Base-by-base conservation (phyloP, 1,140 invertebrate species). In the Cardiocondyla obscurior region DNA sequence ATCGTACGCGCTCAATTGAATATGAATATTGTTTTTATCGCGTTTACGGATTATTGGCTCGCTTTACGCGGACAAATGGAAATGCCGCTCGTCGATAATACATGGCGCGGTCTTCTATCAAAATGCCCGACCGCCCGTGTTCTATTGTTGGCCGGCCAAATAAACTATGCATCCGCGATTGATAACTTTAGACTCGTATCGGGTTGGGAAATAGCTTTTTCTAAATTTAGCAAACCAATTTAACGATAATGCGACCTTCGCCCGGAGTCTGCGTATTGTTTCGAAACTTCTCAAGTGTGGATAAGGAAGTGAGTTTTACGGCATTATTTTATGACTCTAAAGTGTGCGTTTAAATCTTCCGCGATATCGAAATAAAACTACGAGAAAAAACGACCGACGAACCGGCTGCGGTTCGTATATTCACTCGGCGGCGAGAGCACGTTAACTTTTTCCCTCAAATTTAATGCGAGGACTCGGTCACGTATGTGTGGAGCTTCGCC, bases 31-130 rank as follows among this genome's bases (percentile, higher is more conserved):
- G 33, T 77, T 77, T 77, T 65, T 77, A 51, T 53, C 30, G 22
- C n/a, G 2, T 14, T 36, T 10, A 16, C 39, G 46, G 12, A 77
- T 65, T 77, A 77, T 77, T 77, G 44, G 25, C 36, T 8, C 42
- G 30, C 22, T 67, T 67, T 67, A 51, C 28, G 14, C 12, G 60
- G 33, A 77, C 60, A 77, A 67, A 77, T 77, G 30, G 58, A 77
- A 77, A 77, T 53, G 19, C 60, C 30, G 30, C 46, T 53, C 1
- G 25, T 60, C 58, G 44, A 28, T 65, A 19, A 67, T 64, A 64
- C 30, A 77, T 28, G 36, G 19, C 22, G 39, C 14, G 33, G 28
- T 8, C 12, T 16, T 10, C 73, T 77, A 65, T 77, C 58, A 49
- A 77, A 76, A 77, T 65, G 46, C 12, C 67, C 74, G 60, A 51